Conservation (phyloP, 1,140 invertebrate species). For the Achatina immaculata region DNA sequence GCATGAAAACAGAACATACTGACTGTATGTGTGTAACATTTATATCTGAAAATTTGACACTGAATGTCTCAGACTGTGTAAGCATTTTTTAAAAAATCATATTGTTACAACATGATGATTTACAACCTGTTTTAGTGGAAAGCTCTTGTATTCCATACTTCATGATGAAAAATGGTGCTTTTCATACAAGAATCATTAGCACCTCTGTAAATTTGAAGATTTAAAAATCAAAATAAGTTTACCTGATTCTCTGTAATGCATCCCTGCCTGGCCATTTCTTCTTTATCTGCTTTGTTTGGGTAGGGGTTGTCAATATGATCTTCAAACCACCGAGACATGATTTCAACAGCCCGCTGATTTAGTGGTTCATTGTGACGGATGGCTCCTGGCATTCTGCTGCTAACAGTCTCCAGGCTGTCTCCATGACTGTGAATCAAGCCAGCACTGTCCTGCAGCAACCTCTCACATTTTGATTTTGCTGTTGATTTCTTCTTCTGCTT, state of each 20-base stretch:
- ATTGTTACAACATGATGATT: too few relatives aligned
- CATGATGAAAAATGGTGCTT: too few relatives aligned
- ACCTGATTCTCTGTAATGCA: constrained; percentile 64
- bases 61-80: too few relatives aligned
- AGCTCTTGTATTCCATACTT: too few relatives aligned
- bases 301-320: constrained; percentile 63
- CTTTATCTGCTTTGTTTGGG: constrained; percentile 63
- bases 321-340: constrained; percentile 65
- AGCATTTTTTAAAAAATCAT: too few relatives aligned
- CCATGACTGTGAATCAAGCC: not conserved
- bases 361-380: constrained; percentile 62
- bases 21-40: too few relatives aligned
- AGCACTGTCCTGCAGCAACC: not conserved
- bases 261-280: constrained; percentile 58
- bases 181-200: too few relatives aligned
- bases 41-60: too few relatives aligned
- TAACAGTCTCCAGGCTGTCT: not conserved
- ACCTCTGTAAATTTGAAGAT: too few relatives aligned
- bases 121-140: too few relatives aligned
- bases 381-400: constrained; percentile 34
- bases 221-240: too few relatives aligned
- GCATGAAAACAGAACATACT: too few relatives aligned
- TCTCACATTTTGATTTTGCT: not conserved
- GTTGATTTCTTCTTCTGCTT: not conserved
- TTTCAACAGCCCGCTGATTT: constrained; percentile 53